These are phyloP conservation scores for Sphaeramia orbicularis DNA, from an alignment of 2,797 vertebrate genomes.

Conservation along the genomic window DNA sequence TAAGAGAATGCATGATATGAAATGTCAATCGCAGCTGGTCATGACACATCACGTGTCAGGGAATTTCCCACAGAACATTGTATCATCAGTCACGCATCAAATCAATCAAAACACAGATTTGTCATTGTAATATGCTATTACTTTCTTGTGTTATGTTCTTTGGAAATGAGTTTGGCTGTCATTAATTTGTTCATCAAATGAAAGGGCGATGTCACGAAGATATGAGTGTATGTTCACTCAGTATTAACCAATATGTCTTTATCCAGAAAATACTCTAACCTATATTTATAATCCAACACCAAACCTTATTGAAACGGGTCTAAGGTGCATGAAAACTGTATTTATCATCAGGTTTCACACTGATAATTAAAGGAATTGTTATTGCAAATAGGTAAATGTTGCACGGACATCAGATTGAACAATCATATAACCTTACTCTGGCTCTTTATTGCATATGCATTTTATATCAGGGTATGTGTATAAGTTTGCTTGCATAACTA, in stretches of 20 bases:
- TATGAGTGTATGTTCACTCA: slow-evolving; percentile 27
- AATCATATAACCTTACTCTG: background rate
- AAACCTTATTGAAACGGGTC: no score
- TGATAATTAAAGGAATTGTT: no score
- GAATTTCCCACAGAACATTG: slow-evolving; percentile 65
- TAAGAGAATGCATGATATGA: slow-evolving; percentile 50
- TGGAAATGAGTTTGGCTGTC: slow-evolving; percentile 29
- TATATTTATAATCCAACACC: no score
- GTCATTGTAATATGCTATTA: slow-evolving; percentile 40
- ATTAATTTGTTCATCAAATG: slow-evolving; percentile 41
- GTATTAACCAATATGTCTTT: background rate
- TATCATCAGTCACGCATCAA: slow-evolving; percentile 56
- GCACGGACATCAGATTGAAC: no score
- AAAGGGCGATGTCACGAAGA: slow-evolving; percentile 42
- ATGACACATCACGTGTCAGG: slow-evolving; percentile 45
- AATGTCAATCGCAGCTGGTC: slow-evolving; percentile 65
- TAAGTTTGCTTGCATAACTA: slow-evolving; percentile 14
- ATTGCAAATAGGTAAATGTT: no score
- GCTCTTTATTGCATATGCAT: background rate
- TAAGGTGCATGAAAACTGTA: no score
- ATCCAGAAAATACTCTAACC: no score
- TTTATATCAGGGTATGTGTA: background rate
- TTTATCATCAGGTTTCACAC: no score
- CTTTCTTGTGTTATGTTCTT: slow-evolving; percentile 27
- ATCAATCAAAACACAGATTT: slow-evolving; percentile 60